These are phyloP conservation scores for Cantharis rustica DNA, from an alignment of 2,888 invertebrate species.

Conservation along the genomic window DNA sequence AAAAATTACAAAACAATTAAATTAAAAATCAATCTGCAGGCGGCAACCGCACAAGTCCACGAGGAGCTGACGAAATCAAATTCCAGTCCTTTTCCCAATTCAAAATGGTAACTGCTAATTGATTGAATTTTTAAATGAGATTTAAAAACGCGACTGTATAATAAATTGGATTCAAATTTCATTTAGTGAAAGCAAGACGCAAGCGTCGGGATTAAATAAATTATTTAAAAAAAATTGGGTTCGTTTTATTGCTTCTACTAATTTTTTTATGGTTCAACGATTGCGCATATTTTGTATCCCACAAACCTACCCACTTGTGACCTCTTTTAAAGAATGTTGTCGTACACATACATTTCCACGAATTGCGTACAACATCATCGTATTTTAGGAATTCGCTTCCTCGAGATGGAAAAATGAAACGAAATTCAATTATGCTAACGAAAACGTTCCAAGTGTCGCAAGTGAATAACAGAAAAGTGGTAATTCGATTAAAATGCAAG, in stretches of 20 bases:
- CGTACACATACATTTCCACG: neutral
- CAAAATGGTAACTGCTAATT: conserved; percentile 18
- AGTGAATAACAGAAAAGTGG: neutral
- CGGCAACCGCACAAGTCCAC: neutral
- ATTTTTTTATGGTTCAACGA: neutral
- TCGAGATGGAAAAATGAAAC: neutral
- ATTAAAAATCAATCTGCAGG: conserved; percentile 24
- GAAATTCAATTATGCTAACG: neutral
- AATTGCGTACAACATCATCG: neutral
- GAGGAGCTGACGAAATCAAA: conserved; percentile 15
- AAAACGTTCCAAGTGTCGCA: neutral
- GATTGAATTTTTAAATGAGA: conserved; percentile 15
- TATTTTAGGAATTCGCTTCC: neutral
- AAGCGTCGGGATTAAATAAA: neutral
- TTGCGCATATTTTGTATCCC: neutral
- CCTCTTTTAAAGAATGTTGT: neutral
- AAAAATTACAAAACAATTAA: conserved; percentile 17
- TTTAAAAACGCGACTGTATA: neutral
- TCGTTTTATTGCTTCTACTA: neutral
- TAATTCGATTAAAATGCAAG: conserved; percentile 9
- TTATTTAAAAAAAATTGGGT: neutral
- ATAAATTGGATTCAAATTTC: neutral
- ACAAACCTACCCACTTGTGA: neutral
- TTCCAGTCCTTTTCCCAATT: conserved; percentile 11
- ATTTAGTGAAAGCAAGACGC: neutral